Conservation (phyloP, 2,113 vertebrate genomes). For the Cyanoderma ruficeps region DNA sequence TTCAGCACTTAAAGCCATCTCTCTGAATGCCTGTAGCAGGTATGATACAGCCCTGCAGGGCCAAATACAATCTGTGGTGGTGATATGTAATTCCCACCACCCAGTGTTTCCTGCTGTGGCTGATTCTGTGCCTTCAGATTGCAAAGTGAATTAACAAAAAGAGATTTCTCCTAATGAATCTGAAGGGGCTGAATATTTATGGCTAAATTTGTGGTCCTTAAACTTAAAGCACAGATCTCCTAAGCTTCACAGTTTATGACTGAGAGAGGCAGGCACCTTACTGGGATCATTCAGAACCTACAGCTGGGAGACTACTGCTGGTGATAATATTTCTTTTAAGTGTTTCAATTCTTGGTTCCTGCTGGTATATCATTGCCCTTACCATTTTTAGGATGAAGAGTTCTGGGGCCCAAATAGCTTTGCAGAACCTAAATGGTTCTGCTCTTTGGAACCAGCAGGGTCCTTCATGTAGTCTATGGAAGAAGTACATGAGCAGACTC, state of each 20-base stretch:
- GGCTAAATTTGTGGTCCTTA: not conserved
- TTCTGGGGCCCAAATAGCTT: not conserved
- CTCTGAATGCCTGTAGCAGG: slow-evolving; percentile 24
- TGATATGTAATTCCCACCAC: not conserved
- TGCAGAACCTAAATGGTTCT: not conserved
- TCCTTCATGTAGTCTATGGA: not conserved
- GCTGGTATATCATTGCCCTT: not conserved
- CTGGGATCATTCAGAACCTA: not conserved
- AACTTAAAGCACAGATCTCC: not conserved
- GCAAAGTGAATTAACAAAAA: not conserved
- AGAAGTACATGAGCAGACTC: not conserved
- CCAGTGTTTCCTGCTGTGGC: not conserved
- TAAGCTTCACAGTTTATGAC: not conserved
- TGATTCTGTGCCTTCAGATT: not conserved
- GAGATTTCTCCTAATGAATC: not conserved
- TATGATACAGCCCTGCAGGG: not conserved
- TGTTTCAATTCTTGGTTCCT: not conserved
- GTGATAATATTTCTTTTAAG: not conserved
- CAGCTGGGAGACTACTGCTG: not conserved
- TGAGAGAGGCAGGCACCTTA: not conserved
- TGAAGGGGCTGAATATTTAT: not conserved
- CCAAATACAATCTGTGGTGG: not conserved
- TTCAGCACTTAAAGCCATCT: slow-evolving; percentile 19
- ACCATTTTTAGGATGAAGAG: not conserved
- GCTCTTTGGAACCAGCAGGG: not conserved